A percentile compares a stretch with the other conserved stretches of the same genome.
Conservation (phyloP, 2,888 invertebrate genomes). For the Cecidostiba fungosa region DNA sequence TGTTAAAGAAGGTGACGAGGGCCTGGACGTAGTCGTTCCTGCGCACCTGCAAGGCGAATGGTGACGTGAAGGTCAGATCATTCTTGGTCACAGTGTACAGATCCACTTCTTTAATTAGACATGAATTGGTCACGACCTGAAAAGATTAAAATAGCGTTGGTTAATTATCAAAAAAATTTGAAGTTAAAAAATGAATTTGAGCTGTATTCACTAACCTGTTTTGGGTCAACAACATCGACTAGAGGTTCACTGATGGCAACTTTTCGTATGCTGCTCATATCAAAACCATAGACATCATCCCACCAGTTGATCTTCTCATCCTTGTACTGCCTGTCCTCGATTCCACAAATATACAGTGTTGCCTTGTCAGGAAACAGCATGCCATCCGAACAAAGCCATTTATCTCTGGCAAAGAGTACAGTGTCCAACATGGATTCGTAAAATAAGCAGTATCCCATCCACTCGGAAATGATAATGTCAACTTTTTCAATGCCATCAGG, state of each 20-base stretch:
- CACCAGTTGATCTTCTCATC: slow-evolving; percentile 99
- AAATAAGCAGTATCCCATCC: slow-evolving; percentile 95
- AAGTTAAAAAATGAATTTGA: neutral
- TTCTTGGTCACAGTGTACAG: slow-evolving; percentile 98
- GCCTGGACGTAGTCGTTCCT: slow-evolving; percentile 99
- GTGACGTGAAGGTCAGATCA: slow-evolving; percentile 95
- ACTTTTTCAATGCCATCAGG: slow-evolving; percentile 95
- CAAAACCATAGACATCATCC: slow-evolving; percentile 99
- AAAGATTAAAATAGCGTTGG: neutral
- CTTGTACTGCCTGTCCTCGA: slow-evolving; percentile 99
- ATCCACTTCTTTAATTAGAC: slow-evolving; percentile 98
- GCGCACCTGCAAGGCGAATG: slow-evolving; percentile 90
- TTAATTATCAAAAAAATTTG: neutral
- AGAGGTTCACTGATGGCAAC: slow-evolving; percentile 99
- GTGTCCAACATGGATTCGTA: slow-evolving; percentile 99
- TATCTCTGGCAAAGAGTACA: slow-evolving; percentile 98
- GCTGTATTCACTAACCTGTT: slow-evolving; percentile 83
- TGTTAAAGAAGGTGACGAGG: slow-evolving; percentile 98
- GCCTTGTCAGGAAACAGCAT: slow-evolving; percentile 97
- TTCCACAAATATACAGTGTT: slow-evolving; percentile 95
- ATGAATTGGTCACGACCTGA: slow-evolving; percentile 98
- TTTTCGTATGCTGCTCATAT: slow-evolving; percentile 99
- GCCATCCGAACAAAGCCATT: slow-evolving; percentile 96
- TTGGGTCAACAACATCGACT: slow-evolving; percentile 99
- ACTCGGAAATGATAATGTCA: slow-evolving; percentile 93